phyloP scores from a whole-genome alignment of 2,797 vertebrate species.

The Eulemur mongoz region DNA sequence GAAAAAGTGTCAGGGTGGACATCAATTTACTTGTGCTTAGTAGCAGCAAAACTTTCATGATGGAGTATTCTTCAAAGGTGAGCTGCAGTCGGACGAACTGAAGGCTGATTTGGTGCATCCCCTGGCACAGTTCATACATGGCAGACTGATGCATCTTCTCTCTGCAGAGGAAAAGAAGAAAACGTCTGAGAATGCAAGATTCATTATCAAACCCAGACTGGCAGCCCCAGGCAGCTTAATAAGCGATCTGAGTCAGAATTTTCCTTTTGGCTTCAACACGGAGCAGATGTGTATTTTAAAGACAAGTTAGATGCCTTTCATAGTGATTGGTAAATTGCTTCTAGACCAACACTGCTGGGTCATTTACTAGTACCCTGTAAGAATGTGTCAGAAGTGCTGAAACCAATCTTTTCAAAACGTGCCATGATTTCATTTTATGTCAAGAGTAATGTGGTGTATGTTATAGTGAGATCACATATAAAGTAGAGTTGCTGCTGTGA shows the following conservation, averaged over 20 bases:
- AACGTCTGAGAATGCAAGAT: neutral
- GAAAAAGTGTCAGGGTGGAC: neutral
- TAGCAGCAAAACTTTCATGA: slow-evolving; percentile 98
- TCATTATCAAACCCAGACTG: neutral
- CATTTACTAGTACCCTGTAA: neutral
- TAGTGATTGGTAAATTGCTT: neutral
- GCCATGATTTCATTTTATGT: neutral
- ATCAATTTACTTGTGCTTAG: slow-evolving; percentile 94
- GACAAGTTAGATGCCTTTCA: neutral
- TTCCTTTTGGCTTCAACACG: neutral
- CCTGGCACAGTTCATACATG: slow-evolving; percentile 98
- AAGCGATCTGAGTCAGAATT: neutral
- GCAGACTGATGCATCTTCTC: slow-evolving; percentile 98
- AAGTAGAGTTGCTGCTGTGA: neutral
- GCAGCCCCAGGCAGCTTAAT: neutral
- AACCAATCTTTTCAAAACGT: neutral
- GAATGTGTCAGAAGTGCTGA: neutral
- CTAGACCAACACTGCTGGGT: neutral
- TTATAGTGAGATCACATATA: rapidly evolving
- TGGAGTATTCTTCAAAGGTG: slow-evolving; percentile 96
- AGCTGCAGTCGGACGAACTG: slow-evolving; percentile 98
- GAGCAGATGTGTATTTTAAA: neutral
- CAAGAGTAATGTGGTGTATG: neutral
- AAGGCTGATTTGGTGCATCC: slow-evolving; percentile 98
- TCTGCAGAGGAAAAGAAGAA: slow-evolving; percentile 83